These are phyloP conservation scores for Todiramphus chloris DNA, from an alignment of 2,113 vertebrate genomes.

Conservation along the genomic window DNA sequence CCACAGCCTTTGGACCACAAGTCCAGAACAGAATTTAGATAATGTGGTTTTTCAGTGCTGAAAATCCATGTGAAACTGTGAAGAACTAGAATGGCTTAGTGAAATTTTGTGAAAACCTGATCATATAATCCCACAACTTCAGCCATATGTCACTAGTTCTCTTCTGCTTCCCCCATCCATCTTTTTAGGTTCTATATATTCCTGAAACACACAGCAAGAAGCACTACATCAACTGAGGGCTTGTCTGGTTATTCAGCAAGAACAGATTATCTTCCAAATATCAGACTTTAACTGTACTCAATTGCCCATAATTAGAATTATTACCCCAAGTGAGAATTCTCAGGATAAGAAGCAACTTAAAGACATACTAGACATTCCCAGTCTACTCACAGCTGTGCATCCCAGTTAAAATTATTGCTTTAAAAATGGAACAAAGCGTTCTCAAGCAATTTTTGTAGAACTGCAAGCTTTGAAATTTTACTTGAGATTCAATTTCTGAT, in stretches of 20 bases:
- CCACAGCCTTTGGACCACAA: not conserved
- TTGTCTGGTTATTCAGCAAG: not conserved
- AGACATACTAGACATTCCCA: not conserved
- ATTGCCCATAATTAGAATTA: not conserved
- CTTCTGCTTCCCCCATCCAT: not conserved
- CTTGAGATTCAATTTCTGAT: not conserved
- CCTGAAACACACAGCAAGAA: not conserved
- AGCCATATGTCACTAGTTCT: not conserved
- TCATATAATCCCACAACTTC: not conserved
- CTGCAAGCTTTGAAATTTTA: not conserved
- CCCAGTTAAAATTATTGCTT: not conserved
- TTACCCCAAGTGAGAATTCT: not conserved
- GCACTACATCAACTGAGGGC: not conserved
- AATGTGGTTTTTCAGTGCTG: not conserved
- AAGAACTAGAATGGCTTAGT: not conserved
- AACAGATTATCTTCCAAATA: not conserved
- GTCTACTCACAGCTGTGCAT: not conserved
- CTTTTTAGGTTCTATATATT: not conserved
- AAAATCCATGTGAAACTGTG: not conserved
- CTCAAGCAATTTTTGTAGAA: not conserved
- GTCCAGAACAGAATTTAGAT: not conserved
- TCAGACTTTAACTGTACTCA: not conserved
- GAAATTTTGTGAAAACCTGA: not conserved
- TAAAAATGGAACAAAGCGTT: not conserved
- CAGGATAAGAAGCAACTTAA: not conserved